A percentile compares a stretch with the other conserved stretches of the same genome.
Evolutionary conservation across 1,140 invertebrate species (phyloP).

Genomic region (Leptopilina boulardi): DNA sequence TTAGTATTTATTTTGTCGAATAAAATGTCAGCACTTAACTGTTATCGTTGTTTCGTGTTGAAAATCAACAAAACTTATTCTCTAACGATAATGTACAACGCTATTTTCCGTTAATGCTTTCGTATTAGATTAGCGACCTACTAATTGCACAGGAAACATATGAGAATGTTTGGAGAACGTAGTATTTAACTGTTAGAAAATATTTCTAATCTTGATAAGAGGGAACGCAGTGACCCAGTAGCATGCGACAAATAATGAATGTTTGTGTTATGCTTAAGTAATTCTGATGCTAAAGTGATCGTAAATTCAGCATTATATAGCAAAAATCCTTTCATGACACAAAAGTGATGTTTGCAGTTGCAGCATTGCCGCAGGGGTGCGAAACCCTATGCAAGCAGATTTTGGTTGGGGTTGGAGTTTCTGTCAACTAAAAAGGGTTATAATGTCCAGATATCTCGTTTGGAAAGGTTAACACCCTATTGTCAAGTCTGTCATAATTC

Average conservation of each 20-base stretch:
- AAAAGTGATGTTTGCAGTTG: not conserved
- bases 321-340: not conserved
- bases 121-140: not conserved
- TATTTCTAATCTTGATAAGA: not conserved
- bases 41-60: not conserved
- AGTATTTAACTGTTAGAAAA: not conserved
- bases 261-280: not conserved
- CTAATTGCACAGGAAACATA: constrained; percentile 5
- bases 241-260: not conserved
- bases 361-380: not conserved
- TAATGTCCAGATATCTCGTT: constrained; percentile 11
- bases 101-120: constrained; percentile 9
- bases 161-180: not conserved
- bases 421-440: not conserved
- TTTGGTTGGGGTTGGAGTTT: not conserved
- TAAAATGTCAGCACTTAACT: not conserved
- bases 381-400: not conserved
- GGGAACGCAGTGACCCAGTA: constrained; percentile 8
- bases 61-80: not conserved
- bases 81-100: constrained; percentile 6
- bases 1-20: not conserved
- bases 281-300: not conserved
- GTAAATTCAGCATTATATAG: not conserved
- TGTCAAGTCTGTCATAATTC: constrained; percentile 24
- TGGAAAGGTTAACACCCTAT: constrained; percentile 5